A percentile compares a stretch with the other conserved stretches of the same genome.
Evolutionary conservation across 2,113 vertebrate species (phyloP).

Genomic region (Cepphus grylle): DNA sequence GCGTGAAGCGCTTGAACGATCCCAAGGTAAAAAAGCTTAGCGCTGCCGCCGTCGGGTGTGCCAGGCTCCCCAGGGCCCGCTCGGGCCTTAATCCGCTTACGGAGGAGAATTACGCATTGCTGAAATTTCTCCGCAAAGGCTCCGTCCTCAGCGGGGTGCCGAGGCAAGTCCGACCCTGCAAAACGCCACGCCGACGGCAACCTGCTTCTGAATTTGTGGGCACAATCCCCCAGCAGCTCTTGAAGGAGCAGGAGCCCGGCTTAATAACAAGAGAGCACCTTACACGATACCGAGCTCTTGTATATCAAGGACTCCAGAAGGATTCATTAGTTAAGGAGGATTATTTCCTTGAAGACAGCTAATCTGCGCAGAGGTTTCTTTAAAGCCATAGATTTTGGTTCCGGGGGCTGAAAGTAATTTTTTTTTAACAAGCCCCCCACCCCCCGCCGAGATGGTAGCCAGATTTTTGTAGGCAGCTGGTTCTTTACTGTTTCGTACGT

Average conservation of each 20-base stretch:
- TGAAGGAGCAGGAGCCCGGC: neutral
- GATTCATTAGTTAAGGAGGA: conserved; percentile 45
- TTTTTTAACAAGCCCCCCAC: neutral
- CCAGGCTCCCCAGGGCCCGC: neutral
- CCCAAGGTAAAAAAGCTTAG: neutral
- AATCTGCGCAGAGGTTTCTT: conserved; percentile 8
- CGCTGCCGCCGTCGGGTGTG: fast-evolving
- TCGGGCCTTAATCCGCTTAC: neutral
- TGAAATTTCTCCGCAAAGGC: conserved; percentile 52
- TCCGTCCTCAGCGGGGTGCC: neutral
- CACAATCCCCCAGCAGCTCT: neutral
- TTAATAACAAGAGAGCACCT: neutral
- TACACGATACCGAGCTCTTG: neutral
- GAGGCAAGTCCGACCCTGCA: conserved; percentile 49
- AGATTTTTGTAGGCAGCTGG: neutral
- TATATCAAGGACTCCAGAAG: neutral
- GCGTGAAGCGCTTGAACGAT: fast-evolving
- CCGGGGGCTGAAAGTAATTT: conserved; percentile 15
- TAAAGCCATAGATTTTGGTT: neutral
- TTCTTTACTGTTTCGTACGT: neutral
- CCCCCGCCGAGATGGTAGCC: neutral
- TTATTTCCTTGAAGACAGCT: conserved; percentile 49
- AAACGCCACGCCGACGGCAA: neutral
- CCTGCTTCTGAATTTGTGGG: neutral
- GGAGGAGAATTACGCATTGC: conserved; percentile 55